Evolutionary conservation across 2,797 vertebrate species (phyloP), one percentile per base, ranked within the genome.

Genomic region (Acanthurus leucopareius): DNA sequence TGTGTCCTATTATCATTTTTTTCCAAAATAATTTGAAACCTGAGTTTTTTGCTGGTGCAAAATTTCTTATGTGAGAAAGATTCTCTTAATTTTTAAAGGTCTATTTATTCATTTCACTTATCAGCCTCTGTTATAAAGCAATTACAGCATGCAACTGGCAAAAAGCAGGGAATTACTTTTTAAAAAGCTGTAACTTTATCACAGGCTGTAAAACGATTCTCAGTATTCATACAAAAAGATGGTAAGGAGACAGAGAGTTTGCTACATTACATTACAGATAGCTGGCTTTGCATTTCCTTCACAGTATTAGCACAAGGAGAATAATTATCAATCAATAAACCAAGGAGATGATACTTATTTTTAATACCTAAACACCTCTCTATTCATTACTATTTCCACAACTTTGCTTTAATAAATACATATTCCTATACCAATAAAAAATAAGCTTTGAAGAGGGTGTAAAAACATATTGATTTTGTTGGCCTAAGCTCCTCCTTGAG

Each of bases 381-480:
- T 16, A 19, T 35, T 16, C 17, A 1, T 42, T 4, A 44, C n/a
- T 45, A 69, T 54, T 47, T 25, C 14, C 42, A 61, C 42, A 40
- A 15, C 8, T 11, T 32, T 32, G 10, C 28, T 25, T 11, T 14
- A 14, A 35, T 56, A 64, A 52, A 47, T 0, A 32, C 2, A 15
- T 38, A 13, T 64, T 2, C 4, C 15, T 20, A 11, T 52, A 52
- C 66, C 17, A 19, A n/a, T 8, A 45, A 65, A 65, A 62, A 67
- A 58, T 9, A 45, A 59, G 20, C 22, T 35, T 60, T n/a, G 45
- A 2, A 32, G 38, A 7, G 32, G 19, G 7, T 22, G 42, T 40
- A 40, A 44, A 42, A 47, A 1, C 1, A 9, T 52, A 69, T 75
- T 45, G 44, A 69, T 83, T 78, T 35, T 60, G 14, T 67, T 71